These are phyloP conservation scores for Psephotus haematonotus DNA, from an alignment of 2,113 vertebrate species.

Conservation along the genomic window DNA sequence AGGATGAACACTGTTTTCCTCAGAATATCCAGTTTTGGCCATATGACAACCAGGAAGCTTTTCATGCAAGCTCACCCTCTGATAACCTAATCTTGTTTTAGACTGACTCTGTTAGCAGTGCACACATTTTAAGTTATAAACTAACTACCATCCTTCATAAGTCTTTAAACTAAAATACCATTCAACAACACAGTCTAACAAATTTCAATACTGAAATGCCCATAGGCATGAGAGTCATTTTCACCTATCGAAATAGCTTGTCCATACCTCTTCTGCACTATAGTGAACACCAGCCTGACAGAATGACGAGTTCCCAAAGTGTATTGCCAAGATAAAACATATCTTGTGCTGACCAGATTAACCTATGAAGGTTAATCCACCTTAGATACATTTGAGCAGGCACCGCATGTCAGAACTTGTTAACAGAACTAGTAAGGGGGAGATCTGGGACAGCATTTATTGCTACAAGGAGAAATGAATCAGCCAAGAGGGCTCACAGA, in stretches of 20 bases:
- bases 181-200: neutral
- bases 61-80: neutral
- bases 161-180: neutral
- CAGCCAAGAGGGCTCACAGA: neutral
- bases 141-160: neutral
- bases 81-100: neutral
- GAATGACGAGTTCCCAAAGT: neutral
- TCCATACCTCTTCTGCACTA: neutral
- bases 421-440: neutral
- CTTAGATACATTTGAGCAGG: neutral
- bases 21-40: neutral
- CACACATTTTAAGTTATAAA: neutral
- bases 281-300: neutral
- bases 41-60: neutral
- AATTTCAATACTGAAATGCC: neutral
- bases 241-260: neutral
- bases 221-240: neutral
- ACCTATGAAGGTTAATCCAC: neutral
- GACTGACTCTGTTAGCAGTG: neutral
- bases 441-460: neutral
- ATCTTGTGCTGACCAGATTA: neutral
- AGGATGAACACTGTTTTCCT: neutral
- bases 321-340: neutral
- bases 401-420: neutral
- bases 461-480: conserved; percentile 24